Percentiles rank a stretch among this genome's conserved stretches.
These are phyloP conservation scores for Hapalemur alaotrensis DNA, from an alignment of 2,797 vertebrate species.

Conservation along the genomic window DNA sequence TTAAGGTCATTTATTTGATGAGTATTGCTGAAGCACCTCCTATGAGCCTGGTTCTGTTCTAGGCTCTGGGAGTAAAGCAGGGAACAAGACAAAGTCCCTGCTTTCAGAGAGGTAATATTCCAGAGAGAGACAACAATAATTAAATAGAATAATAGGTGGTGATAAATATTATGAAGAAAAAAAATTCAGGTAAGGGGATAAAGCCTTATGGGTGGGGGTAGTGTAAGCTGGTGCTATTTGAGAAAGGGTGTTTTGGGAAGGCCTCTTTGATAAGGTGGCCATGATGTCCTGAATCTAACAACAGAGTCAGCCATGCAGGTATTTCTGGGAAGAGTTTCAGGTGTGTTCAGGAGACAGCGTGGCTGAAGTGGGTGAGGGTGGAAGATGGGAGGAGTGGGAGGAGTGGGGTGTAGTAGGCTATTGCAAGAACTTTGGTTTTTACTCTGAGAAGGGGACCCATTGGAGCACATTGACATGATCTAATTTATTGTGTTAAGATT, in stretches of 20 bases:
- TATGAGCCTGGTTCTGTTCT: background rate
- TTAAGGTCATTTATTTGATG: background rate
- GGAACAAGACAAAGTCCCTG: background rate
- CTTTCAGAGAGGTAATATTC: background rate
- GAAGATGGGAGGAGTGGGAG: background rate
- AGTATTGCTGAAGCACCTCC: background rate
- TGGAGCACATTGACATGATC: background rate
- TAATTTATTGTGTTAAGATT: background rate
- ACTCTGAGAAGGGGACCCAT: background rate
- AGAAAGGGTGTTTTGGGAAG: background rate
- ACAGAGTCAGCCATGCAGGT: background rate
- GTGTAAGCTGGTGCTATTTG: background rate
- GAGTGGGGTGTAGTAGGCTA: background rate
- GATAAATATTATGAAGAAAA: background rate
- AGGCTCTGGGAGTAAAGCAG: background rate
- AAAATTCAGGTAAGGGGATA: background rate
- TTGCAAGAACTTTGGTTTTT: background rate
- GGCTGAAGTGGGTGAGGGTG: background rate
- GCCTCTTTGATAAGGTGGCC: background rate
- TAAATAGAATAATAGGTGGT: background rate
- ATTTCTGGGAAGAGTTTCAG: background rate
- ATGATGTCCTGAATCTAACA: background rate
- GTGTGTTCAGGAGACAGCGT: background rate
- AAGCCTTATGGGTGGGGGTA: no score
- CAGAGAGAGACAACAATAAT: background rate